Base-by-base conservation (phyloP, 2,888 invertebrate species). In the Napeogenes inachia region DNA sequence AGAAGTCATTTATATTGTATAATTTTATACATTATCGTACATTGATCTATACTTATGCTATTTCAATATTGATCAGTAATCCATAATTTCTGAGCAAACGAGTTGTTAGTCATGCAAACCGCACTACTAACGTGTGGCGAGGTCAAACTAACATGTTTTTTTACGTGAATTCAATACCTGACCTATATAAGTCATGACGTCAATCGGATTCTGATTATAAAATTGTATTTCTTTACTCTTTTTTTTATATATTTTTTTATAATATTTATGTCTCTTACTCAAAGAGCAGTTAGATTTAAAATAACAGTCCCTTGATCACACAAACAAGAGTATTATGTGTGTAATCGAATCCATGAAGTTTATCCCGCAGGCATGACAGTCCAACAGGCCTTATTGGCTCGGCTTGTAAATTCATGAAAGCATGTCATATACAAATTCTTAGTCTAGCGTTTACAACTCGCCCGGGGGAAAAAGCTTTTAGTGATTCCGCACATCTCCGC, bases 171-270 rank as follows among this genome's bases (percentile, higher is more conserved):
- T 79, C 78, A 82, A 84, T 80, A 84, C 77, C 80, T 82, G 88
- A 85, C 89, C 87, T 78, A 87, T 78, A 83, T 87, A 77, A 78
- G 72, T 74, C 78, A 81, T 88, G 87, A 87, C 88, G 87, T 87
- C 84, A 86, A 79, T 78, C 71, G 13, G 32, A 58, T 56, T 60
- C 63, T 63, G 42, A 45, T 53, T 61, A 61, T 64, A 67, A 58
- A 60, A 57, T 45, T 56, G 35, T 54, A n/a, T 10, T 47, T 6
- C 56, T 21, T 6, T 56, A 45, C 4, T 6, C 35, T 35, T 35
- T 5, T 0, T 35, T 5, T 4, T 35, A 35, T 5, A n/a, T n/a
- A n/a, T 35, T 5, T 5, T 5, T 35, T 35, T 35, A 35, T 35
- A 35, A 6, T 6, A 35, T 35, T 21, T 21, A 21, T 21, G 1